Evolutionary conservation across 2,797 vertebrate genomes (phyloP).

Genomic region (Sebastes oblongus): DNA sequence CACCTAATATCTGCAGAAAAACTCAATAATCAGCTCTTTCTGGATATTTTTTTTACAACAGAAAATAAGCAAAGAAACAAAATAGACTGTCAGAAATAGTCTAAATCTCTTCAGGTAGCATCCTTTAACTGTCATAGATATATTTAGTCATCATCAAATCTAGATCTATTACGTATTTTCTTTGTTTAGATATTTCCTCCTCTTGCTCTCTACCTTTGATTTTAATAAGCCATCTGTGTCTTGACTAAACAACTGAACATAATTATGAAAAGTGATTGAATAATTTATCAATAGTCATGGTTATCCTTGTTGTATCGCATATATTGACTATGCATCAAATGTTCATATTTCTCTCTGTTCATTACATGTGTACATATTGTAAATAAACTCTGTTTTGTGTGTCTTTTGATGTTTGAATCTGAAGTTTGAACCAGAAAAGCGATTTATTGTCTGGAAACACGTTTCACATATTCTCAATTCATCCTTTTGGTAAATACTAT

Average conservation of each 20-base stretch:
- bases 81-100: neutral
- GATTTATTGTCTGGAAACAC: neutral
- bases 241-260: neutral
- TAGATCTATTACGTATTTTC: neutral
- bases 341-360: neutral
- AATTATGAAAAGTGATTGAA: neutral
- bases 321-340: too few species aligned
- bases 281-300: too few species aligned
- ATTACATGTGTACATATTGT: neutral
- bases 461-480: neutral
- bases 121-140: neutral
- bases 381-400: neutral
- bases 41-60: rapidly evolving
- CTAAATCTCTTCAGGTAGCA: too few species aligned
- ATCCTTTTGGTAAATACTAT: rapidly evolving
- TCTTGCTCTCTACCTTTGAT: neutral
- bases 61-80: neutral
- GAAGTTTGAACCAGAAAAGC: neutral
- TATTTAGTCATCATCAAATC: neutral
- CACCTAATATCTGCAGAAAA: neutral
- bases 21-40: neutral
- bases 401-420: neutral
- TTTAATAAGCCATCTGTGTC: neutral
- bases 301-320: rapidly evolving
- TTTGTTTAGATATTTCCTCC: neutral